These are phyloP conservation scores for Nephrotoma flavescens DNA, from an alignment of 2,888 invertebrate species.

Conservation along the genomic window DNA sequence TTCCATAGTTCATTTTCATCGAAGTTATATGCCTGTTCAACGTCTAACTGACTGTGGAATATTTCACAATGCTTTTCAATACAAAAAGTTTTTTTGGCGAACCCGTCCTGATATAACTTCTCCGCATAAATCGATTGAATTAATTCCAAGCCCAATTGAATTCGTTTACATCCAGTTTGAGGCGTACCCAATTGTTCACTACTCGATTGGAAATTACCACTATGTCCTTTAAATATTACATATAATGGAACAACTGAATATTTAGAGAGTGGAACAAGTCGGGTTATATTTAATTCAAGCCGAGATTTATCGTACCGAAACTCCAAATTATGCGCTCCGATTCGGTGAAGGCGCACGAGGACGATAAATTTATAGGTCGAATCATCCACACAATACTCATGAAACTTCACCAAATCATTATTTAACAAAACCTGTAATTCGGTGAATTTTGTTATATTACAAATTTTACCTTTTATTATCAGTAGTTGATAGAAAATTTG, in stretches of 20 bases:
- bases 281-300: constrained; percentile 1
- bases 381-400: neutral
- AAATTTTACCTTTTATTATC: constrained; percentile 21
- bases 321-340: neutral
- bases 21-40: constrained; percentile 55
- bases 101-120: constrained; percentile 65
- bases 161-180: constrained; percentile 60
- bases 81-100: constrained; percentile 67
- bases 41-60: constrained; percentile 56
- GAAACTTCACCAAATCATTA: neutral
- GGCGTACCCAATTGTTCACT: constrained; percentile 28
- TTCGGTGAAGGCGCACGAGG: neutral
- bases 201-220: constrained; percentile 57
- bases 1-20: constrained; percentile 72
- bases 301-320: neutral
- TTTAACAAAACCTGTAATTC: neutral
- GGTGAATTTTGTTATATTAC: neutral
- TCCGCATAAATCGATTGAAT: constrained; percentile 80
- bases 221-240: constrained; percentile 65
- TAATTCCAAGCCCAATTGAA: constrained; percentile 60
- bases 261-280: constrained; percentile 7
- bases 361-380: neutral
- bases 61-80: constrained; percentile 59
- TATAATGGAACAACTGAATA: constrained; percentile 49
- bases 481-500: constrained; percentile 22